These are phyloP conservation scores for Nymphalis polychloros DNA, from an alignment of 2,888 invertebrate species.

Conservation along the genomic window DNA sequence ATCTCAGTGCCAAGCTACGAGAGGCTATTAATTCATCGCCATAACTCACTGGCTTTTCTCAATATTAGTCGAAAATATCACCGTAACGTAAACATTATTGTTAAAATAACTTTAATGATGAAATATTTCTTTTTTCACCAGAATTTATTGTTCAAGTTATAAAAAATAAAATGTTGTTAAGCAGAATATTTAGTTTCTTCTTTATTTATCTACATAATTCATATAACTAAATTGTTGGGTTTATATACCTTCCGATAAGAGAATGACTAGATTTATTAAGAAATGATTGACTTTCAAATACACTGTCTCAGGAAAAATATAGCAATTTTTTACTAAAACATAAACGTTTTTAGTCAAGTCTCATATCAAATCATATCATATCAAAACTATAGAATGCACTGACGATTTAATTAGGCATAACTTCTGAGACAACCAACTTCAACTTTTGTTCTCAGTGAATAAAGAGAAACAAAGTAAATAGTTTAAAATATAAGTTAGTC, in stretches of 20 bases:
- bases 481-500: slow-evolving; percentile 19
- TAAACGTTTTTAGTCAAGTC: too few species aligned
- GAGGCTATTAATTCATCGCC: slow-evolving; percentile 26
- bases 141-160: too few species aligned
- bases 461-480: slow-evolving; percentile 9
- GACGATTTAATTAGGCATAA: neutral
- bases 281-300: too few species aligned
- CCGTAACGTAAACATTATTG: slow-evolving; percentile 1
- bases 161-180: too few species aligned
- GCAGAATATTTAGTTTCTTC: too few species aligned
- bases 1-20: slow-evolving; percentile 14
- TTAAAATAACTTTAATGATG: neutral
- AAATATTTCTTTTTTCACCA: neutral
- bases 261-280: too few species aligned
- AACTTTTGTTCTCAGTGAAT: slow-evolving; percentile 5
- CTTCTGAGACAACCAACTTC: slow-evolving; percentile 3
- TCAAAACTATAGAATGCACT: neutral
- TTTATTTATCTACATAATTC: too few species aligned
- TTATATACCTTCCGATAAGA: too few species aligned
- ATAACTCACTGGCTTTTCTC: slow-evolving; percentile 23
- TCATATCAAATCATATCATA: too few species aligned
- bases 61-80: slow-evolving; percentile 20
- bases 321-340: too few species aligned
- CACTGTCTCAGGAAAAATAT: too few species aligned
- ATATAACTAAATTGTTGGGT: too few species aligned